These are phyloP conservation scores for Baronia brevicornis DNA, from an alignment of 2,888 invertebrate species.

Conservation along the genomic window DNA sequence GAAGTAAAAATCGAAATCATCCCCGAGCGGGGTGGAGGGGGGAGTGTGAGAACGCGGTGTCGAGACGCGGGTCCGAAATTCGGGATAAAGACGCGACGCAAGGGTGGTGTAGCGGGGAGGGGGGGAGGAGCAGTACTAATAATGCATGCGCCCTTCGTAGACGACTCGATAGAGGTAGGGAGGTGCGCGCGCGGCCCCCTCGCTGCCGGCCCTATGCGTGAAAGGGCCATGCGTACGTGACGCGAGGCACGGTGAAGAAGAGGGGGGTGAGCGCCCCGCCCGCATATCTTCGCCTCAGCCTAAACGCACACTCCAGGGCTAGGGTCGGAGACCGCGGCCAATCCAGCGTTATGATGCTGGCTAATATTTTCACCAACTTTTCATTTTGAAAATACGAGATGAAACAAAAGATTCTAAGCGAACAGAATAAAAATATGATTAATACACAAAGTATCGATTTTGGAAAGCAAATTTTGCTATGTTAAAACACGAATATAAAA, in stretches of 20 bases:
- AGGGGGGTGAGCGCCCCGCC: slow-evolving; percentile 39
- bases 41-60: slow-evolving; percentile 36
- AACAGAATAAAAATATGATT: too few relatives aligned
- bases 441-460: too few relatives aligned
- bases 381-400: too few relatives aligned
- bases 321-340: slow-evolving; percentile 49
- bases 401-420: too few relatives aligned
- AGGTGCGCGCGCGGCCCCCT: slow-evolving; percentile 54
- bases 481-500: too few relatives aligned
- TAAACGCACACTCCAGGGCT: slow-evolving; percentile 38
- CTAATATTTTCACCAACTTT: too few relatives aligned
- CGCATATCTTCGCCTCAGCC: too few relatives aligned
- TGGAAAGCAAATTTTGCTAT: too few relatives aligned
- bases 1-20: slow-evolving; percentile 26
- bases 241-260: slow-evolving; percentile 41
- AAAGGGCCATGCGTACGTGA: slow-evolving; percentile 60
- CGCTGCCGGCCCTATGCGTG: slow-evolving; percentile 36
- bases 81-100: slow-evolving; percentile 12
- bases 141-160: slow-evolving; percentile 61
- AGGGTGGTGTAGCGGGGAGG: slow-evolving; percentile 34
- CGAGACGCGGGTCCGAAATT: slow-evolving; percentile 30
- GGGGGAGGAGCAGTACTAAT: slow-evolving; percentile 46
- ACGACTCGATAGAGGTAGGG: slow-evolving; percentile 48
- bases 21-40: slow-evolving; percentile 26
- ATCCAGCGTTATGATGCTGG: too few relatives aligned